These are phyloP conservation scores for Onychostruthus taczanowskii DNA, from an alignment of 2,113 vertebrate genomes.

Conservation along the genomic window DNA sequence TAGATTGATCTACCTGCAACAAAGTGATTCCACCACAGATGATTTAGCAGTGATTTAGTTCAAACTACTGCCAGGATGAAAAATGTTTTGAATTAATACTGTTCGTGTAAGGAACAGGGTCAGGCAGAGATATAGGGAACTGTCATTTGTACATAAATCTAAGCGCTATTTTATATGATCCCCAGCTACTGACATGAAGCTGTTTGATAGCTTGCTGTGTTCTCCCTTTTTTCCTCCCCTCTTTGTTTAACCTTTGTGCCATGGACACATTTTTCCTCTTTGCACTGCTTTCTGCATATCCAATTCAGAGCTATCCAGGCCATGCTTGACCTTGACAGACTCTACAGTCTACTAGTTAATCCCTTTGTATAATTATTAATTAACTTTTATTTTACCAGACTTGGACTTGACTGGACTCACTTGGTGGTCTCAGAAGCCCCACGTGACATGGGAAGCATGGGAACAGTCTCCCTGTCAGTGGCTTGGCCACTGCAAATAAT, in stretches of 20 bases:
- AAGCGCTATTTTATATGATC: neutral
- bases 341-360: neutral
- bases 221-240: neutral
- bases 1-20: conserved; percentile 2
- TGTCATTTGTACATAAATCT: neutral
- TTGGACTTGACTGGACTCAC: neutral
- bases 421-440: neutral
- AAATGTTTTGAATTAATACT: conserved; percentile 8
- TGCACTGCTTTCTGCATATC: neutral
- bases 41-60: conserved; percentile 13
- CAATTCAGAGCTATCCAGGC: neutral
- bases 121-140: neutral
- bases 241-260: neutral
- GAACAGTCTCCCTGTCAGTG: neutral
- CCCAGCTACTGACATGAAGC: neutral
- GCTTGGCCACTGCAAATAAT: neutral
- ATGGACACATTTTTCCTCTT: neutral
- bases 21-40: neutral
- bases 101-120: neutral
- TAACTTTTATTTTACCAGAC: neutral
- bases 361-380: neutral
- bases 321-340: neutral
- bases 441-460: neutral
- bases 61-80: conserved; percentile 35
- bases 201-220: neutral